Evolutionary conservation across 2,888 invertebrate species (phyloP).

Genomic region (Dynastes grantii): DNA sequence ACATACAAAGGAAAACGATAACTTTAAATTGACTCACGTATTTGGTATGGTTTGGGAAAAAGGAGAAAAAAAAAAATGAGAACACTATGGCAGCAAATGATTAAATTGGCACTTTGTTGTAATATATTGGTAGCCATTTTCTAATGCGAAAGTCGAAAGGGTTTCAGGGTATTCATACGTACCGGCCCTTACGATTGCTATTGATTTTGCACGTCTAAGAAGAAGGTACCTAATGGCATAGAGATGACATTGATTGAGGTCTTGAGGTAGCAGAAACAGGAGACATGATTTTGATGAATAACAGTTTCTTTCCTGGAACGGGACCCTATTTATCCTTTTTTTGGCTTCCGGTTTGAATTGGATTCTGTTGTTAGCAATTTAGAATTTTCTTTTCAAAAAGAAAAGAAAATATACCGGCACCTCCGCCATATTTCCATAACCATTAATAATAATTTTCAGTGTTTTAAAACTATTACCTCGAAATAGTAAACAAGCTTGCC

Average conservation of each 20-base stretch:
- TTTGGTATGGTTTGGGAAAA: neutral
- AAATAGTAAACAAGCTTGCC: neutral
- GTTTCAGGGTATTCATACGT: conserved; percentile 37
- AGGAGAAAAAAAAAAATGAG: conserved; percentile 33
- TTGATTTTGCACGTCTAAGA: conserved; percentile 48
- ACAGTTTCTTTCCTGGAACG: conserved; percentile 30
- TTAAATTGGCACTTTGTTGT: conserved; percentile 45
- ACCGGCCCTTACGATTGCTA: conserved; percentile 48
- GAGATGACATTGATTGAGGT: conserved; percentile 50
- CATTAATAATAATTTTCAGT: too few relatives aligned
- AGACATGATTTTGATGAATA: conserved; percentile 49
- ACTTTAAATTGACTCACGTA: conserved; percentile 39
- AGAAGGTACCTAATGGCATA: conserved; percentile 38
- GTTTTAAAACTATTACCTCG: neutral
- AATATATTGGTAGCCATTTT: conserved; percentile 36
- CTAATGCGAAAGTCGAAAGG: conserved; percentile 43
- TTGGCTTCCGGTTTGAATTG: conserved; percentile 11
- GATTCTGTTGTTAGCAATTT: conserved; percentile 16
- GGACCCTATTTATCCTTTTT: conserved; percentile 28
- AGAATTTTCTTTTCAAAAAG: neutral
- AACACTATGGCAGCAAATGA: conserved; percentile 35
- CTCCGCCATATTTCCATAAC: neutral
- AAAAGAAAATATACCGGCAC: neutral
- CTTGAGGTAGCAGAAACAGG: conserved; percentile 40
- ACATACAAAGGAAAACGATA: conserved; percentile 12